These are phyloP conservation scores for Porites divaricata DNA, from an alignment of 92 coral and sea anemone genomes.

Conservation along the genomic window DNA sequence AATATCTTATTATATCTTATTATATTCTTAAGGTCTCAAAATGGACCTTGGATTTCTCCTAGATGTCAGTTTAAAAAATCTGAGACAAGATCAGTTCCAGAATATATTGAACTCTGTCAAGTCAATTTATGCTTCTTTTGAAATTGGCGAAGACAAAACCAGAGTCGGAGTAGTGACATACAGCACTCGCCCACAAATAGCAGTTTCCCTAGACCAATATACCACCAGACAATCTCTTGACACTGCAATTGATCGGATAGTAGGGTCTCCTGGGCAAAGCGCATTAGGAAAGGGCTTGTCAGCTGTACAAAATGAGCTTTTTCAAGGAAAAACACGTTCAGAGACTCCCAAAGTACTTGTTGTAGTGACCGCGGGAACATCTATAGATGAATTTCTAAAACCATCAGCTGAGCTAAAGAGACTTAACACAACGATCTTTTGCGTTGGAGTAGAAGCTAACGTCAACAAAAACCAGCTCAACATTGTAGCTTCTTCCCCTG, in stretches of 20 bases:
- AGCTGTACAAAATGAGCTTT: conserved; percentile 58
- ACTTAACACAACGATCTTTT: conserved; percentile 67
- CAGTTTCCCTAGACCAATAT: conserved; percentile 60
- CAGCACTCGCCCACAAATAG: conserved; percentile 51
- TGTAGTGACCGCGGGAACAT: conserved; percentile 69
- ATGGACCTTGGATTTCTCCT: conserved; percentile 80
- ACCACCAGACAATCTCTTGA: conserved; percentile 51
- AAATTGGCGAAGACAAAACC: conserved; percentile 61
- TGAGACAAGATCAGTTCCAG: conserved; percentile 52
- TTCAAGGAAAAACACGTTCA: conserved; percentile 67
- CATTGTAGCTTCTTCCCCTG: conserved; percentile 58
- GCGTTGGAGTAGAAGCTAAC: conserved; percentile 76
- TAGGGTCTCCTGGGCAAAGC: conserved; percentile 63
- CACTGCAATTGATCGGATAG: conserved; percentile 54
- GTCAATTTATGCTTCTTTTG: conserved; percentile 57
- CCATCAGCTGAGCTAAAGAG: conserved; percentile 73
- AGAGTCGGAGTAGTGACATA: conserved; percentile 72
- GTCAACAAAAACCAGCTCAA: conserved; percentile 59
- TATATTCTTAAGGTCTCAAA: conserved; percentile 41
- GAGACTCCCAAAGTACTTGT: conserved; percentile 83
- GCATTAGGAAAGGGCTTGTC: conserved; percentile 70
- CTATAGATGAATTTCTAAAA: conserved; percentile 72
- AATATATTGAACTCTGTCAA: conserved; percentile 69
- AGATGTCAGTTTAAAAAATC: conserved; percentile 56
- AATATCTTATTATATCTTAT: too few species aligned